Conservation (phyloP, 2,888 invertebrate species). For the Apamea anceps region DNA sequence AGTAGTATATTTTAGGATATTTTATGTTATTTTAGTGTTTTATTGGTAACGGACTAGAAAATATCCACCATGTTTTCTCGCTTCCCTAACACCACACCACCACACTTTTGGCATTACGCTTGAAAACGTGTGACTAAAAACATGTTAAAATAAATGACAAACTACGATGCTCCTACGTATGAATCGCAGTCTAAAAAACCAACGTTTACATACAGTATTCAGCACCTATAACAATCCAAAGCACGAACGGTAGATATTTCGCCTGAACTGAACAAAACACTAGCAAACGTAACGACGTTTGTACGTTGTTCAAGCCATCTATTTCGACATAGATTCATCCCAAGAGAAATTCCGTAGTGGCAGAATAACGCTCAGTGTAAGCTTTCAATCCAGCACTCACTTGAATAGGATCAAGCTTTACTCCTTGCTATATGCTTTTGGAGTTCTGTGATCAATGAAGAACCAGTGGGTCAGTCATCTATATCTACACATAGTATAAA, state of each 20-base stretch:
- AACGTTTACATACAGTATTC: constrained; percentile 59
- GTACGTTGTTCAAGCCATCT: constrained; percentile 74
- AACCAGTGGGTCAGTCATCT: constrained; percentile 2
- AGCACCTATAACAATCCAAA: constrained; percentile 54
- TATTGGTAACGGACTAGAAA: not conserved
- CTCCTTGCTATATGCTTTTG: constrained; percentile 51
- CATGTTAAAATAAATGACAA: not conserved
- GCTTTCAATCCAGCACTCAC: constrained; percentile 73
- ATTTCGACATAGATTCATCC: constrained; percentile 75
- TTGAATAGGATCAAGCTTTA: constrained; percentile 68
- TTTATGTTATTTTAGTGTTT: too few species aligned
- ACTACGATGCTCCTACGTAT: not conserved
- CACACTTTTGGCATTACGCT: not conserved
- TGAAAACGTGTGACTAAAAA: not conserved
- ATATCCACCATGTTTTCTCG: not conserved
- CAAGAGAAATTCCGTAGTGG: constrained; percentile 75
- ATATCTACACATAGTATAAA: not conserved
- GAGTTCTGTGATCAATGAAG: constrained; percentile 32
- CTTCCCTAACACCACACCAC: not conserved
- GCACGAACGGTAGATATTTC: constrained; percentile 72
- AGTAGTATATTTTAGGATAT: too few species aligned
- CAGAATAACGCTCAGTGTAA: constrained; percentile 71
- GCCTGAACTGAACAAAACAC: constrained; percentile 66
- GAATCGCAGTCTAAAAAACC: constrained; percentile 36
- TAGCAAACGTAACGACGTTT: constrained; percentile 75